A percentile compares a stretch with the other conserved stretches of the same genome.
phyloP scores from a whole-genome alignment of 2,113 vertebrate genomes.

The Nothobranchius furzeri region DNA sequence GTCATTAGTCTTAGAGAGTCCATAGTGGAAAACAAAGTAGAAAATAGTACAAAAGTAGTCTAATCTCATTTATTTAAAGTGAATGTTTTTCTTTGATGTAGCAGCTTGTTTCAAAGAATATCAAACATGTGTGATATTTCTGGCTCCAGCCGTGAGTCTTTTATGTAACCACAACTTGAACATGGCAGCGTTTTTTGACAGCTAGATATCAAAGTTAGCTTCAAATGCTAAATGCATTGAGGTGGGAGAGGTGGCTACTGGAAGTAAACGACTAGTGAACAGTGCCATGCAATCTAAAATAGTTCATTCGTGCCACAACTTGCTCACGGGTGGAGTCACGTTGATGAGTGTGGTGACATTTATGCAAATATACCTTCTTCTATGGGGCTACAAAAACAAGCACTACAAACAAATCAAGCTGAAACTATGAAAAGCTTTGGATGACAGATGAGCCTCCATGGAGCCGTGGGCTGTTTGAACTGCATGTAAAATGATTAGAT shows the following conservation, averaged over 20 bases:
- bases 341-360: no score
- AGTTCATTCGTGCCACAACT: background rate
- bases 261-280: background rate
- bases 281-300: background rate
- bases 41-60: background rate
- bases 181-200: background rate
- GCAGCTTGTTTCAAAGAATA: no score
- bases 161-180: no score
- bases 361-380: background rate
- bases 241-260: background rate
- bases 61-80: no score
- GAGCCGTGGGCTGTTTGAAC: background rate
- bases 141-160: no score
- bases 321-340: background rate
- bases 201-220: background rate
- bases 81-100: no score
- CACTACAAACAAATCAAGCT: background rate
- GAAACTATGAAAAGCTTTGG: background rate
- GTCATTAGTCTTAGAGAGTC: background rate
- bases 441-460: background rate
- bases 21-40: background rate
- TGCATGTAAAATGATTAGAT: slow-evolving; percentile 24
- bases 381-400: background rate
- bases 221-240: background rate
- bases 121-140: no score